A percentile compares a stretch with the other conserved stretches of the same genome.
Evolutionary conservation across 2,888 invertebrate genomes (phyloP).

Genomic region (Drosophila nr. perissopoda): DNA sequence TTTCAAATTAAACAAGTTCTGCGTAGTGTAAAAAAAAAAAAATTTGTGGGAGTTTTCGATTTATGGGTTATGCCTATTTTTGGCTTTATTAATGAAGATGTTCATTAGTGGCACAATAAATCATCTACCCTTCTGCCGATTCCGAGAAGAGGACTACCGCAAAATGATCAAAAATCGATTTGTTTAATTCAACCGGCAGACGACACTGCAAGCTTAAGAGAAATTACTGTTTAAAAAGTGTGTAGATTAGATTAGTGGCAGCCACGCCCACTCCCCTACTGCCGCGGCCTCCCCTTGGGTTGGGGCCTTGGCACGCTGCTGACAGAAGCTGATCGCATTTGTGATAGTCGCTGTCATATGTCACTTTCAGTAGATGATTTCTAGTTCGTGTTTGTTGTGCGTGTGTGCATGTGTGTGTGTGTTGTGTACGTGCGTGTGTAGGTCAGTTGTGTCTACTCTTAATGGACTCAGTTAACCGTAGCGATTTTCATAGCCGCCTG

Average conservation of each 20-base stretch:
- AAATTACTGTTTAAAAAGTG: conserved; percentile 53
- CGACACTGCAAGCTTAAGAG: conserved; percentile 23
- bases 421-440: conserved; percentile 25
- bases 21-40: neutral
- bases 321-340: conserved; percentile 55
- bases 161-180: conserved; percentile 16
- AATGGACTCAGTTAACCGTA: conserved; percentile 29
- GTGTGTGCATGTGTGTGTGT: neutral
- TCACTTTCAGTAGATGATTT: conserved; percentile 24
- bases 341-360: conserved; percentile 58
- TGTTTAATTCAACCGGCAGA: conserved; percentile 1
- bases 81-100: conserved; percentile 2
- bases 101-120: neutral
- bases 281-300: neutral
- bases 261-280: neutral
- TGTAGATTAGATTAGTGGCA: conserved; percentile 65
- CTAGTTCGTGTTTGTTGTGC: neutral
- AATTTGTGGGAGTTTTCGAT: neutral
- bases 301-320: conserved; percentile 48
- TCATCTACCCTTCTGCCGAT: neutral
- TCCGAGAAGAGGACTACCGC: neutral
- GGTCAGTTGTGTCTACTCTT: conserved; percentile 50
- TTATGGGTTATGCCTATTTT: neutral
- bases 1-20: neutral
- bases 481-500: conserved; percentile 5